A percentile compares a stretch with the other conserved stretches of the same genome.
Evolutionary conservation across 1,140 invertebrate genomes (phyloP).

Genomic region (Lepidurus packardi): DNA sequence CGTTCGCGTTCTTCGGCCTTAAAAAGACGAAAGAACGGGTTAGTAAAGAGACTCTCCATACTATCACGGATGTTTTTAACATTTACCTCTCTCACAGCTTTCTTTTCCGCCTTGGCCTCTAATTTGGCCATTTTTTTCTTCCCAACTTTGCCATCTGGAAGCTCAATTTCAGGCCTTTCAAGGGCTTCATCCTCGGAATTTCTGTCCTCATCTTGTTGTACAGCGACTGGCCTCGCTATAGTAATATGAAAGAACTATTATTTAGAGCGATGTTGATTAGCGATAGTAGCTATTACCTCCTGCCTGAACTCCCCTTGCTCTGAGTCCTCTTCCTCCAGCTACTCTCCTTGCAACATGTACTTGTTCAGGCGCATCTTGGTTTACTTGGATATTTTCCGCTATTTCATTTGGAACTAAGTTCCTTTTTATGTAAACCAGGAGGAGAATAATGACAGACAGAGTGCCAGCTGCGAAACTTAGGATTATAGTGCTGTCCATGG

Average conservation of each 20-base stretch:
- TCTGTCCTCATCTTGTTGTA: slow-evolving; percentile 42
- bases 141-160: slow-evolving; percentile 74
- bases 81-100: slow-evolving; percentile 66
- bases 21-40: slow-evolving; percentile 29
- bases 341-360: slow-evolving; percentile 29
- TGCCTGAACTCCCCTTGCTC: slow-evolving; percentile 15
- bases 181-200: slow-evolving; percentile 45
- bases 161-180: slow-evolving; percentile 45
- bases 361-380: background rate
- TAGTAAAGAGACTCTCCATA: background rate
- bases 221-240: background rate
- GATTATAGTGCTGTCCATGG: slow-evolving; percentile 30
- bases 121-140: slow-evolving; percentile 86
- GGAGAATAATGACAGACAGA: slow-evolving; percentile 28
- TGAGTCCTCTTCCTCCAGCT: slow-evolving; percentile 16
- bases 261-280: background rate
- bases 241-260: background rate
- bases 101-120: slow-evolving; percentile 87
- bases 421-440: slow-evolving; percentile 28
- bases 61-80: background rate
- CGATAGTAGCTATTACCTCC: background rate
- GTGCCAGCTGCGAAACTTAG: slow-evolving; percentile 27
- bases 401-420: background rate
- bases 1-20: slow-evolving; percentile 60
- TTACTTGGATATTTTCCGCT: background rate